These are phyloP conservation scores for Tupaia chinensis DNA, from an alignment of 2,113 vertebrate species.

Conservation along the genomic window DNA sequence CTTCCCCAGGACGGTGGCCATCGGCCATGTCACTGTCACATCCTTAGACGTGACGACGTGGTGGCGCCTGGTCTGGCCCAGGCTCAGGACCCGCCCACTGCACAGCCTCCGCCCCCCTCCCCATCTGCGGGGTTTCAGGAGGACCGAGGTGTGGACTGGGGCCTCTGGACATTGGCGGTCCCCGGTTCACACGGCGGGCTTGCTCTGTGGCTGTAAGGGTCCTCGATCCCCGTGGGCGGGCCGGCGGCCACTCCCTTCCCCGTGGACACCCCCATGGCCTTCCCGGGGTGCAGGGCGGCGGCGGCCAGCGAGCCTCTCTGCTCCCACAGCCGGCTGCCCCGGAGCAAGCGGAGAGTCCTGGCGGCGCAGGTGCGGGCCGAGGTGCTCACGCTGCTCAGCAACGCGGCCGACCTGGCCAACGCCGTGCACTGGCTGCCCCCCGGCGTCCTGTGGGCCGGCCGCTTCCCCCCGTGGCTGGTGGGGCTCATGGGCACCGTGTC, in stretches of 20 bases:
- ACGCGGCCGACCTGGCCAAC: slow-evolving; percentile 92
- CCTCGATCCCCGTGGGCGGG: neutral
- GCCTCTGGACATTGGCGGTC: neutral
- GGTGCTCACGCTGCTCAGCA: slow-evolving; percentile 88
- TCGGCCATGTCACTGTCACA: neutral
- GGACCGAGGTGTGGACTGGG: neutral
- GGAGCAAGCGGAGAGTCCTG: neutral
- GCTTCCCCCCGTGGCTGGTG: slow-evolving; percentile 94
- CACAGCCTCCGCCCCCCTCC: fast-evolving
- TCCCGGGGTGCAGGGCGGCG: neutral
- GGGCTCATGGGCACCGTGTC: slow-evolving; percentile 95
- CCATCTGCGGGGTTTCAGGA: neutral
- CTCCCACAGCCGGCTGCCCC: slow-evolving; percentile 26
- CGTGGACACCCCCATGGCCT: neutral
- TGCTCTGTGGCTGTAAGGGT: neutral
- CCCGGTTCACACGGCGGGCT: neutral
- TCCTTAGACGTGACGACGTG: too few relatives aligned
- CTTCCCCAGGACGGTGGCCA: neutral
- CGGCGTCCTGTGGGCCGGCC: slow-evolving; percentile 94
- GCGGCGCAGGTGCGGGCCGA: slow-evolving; percentile 84
- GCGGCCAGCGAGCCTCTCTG: neutral
- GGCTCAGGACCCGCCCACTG: neutral
- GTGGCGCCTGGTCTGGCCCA: neutral
- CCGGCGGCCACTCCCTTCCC: neutral
- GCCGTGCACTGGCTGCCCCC: slow-evolving; percentile 96